Base-by-base conservation (phyloP, 1,140 invertebrate species). In the Rhyacophila brunnea region DNA sequence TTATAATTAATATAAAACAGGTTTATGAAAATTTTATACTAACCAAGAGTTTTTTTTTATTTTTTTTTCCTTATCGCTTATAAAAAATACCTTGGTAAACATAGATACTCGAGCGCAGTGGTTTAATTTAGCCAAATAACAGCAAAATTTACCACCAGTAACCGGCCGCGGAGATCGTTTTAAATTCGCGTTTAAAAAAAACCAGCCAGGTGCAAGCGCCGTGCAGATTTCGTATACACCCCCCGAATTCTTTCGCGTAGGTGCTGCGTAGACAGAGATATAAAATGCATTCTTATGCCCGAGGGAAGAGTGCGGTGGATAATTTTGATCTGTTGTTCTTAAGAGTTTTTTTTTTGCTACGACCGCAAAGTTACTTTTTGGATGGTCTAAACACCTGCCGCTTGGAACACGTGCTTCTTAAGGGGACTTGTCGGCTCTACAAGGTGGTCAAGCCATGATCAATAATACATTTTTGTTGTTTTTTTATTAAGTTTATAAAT, bases 301-400 rank as follows among this genome's bases (percentile, higher is more conserved):
- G n/a, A 3, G 11, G 4, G 38, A n/a, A 13, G 38, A 40, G 38
- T 19, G 46, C 34, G 53, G 34, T 47, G 53, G 38, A 15, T 40
- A 13, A 13, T 40, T 40, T 40, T 40, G 38, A 28, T 28, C 23
- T 28, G 23, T 28, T 9, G 3, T 28, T 28, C 23, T 28, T 28
- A 9, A 28, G 23, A 28, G 38, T 15, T 40, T 40, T 42, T 40
- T 42, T 54, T 58, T 58, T 15, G 38, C 28, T 40, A 10, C 20
- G 40, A 51, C 56, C 48, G 18, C 56, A 44, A 9, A 58, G 56
- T 58, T 51, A 43, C 56, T 50, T 58, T 58, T 51, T 50, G 47
- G 36, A 38, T 7, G 17, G 35, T 34, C 18, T 18, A 20, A 7
- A 15, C 56, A 58, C 56, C 56, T 58, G 56, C 47, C 46, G 48